These are phyloP conservation scores for Tylochromis polylepis DNA, from an alignment of 2,113 vertebrate genomes.

Conservation along the genomic window DNA sequence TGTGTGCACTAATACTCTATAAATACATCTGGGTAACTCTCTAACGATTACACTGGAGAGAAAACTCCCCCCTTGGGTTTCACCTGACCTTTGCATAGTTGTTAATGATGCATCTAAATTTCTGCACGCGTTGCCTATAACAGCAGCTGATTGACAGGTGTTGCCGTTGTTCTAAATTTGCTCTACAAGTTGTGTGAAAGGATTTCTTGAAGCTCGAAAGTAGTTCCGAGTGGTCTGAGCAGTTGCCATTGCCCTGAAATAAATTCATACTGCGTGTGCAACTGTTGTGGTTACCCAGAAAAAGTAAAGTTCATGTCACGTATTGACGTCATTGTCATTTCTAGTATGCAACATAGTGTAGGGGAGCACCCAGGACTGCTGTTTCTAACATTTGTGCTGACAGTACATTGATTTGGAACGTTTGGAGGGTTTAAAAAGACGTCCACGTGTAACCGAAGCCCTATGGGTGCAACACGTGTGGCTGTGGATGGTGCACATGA, in stretches of 20 bases:
- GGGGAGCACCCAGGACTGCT: not conserved
- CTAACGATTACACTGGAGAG: not conserved
- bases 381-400: slow-evolving; percentile 37
- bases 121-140: not conserved
- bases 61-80: not conserved
- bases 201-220: not conserved
- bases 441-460: slow-evolving; percentile 11
- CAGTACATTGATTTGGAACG: slow-evolving; percentile 39
- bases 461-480: slow-evolving; percentile 19
- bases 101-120: not conserved
- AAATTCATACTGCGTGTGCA: slow-evolving; percentile 3
- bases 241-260: slow-evolving; percentile 1
- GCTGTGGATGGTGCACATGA: slow-evolving; percentile 1
- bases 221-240: not conserved
- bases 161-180: slow-evolving; percentile 10
- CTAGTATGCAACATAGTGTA: slow-evolving; percentile 1
- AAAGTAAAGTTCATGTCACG: slow-evolving; percentile 13
- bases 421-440: not conserved
- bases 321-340: slow-evolving; percentile 33
- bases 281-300: slow-evolving; percentile 28
- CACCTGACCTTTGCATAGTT: not conserved
- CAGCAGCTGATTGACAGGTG: not conserved
- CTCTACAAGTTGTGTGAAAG: slow-evolving; percentile 14
- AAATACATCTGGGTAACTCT: not conserved
- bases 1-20: not conserved